Percentiles rank a stretch among this genome's conserved stretches.
phyloP scores from a whole-genome alignment of 2,888 invertebrate genomes.

The Cetonia aurata region DNA sequence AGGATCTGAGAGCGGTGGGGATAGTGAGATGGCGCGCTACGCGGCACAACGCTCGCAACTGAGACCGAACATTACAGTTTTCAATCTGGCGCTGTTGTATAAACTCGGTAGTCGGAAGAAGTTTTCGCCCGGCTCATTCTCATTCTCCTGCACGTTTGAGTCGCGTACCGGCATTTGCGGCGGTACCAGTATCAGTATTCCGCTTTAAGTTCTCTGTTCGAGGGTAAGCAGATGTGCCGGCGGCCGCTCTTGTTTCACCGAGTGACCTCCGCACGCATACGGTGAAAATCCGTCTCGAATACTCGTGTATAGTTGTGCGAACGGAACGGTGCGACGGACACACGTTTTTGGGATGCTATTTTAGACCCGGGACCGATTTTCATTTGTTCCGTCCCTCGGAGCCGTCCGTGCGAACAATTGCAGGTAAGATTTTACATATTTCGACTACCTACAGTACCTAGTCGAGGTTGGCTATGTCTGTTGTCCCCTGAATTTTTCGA shows the following conservation, averaged over 20 bases:
- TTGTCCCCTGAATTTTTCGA: too few species aligned
- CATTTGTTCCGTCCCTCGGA: conserved; percentile 5
- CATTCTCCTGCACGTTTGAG: conserved; percentile 5
- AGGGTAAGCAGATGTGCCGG: conserved; percentile 25
- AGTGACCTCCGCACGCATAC: conserved; percentile 12
- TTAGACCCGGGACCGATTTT: not conserved
- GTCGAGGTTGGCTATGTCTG: too few species aligned
- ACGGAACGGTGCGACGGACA: not conserved
- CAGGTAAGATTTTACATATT: conserved; percentile 6
- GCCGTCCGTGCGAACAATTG: not conserved
- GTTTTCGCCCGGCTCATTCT: conserved; percentile 23
- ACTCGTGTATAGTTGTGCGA: conserved; percentile 6
- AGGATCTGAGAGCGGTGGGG: conserved; percentile 22
- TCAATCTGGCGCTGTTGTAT: conserved; percentile 32
- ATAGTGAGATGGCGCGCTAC: conserved; percentile 16
- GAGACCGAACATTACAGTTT: conserved; percentile 13
- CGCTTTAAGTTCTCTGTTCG: not conserved
- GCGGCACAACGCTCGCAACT: not conserved
- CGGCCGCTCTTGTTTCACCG: not conserved
- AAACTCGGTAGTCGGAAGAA: conserved; percentile 20
- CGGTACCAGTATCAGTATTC: not conserved
- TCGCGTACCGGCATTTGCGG: conserved; percentile 16
- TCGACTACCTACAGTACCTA: too few species aligned
- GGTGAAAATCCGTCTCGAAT: not conserved
- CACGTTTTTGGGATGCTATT: conserved; percentile 18